Conservation (phyloP, 2,888 invertebrate genomes). For the Sacculina carcini region DNA sequence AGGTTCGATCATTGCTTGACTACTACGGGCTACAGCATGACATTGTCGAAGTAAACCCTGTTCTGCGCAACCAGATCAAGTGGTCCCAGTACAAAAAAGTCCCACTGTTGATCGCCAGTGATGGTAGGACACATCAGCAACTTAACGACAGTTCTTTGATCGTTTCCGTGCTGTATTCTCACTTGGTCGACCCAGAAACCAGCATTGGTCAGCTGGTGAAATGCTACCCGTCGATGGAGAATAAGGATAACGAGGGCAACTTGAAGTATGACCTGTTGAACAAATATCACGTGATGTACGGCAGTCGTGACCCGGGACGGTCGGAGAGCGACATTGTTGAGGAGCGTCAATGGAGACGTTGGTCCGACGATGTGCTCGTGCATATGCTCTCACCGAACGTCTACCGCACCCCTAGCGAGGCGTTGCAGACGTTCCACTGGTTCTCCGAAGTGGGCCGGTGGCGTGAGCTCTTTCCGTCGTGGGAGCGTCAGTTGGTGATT, state of each 20-base stretch:
- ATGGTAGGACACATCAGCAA: conserved; percentile 30
- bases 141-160: conserved; percentile 83
- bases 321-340: conserved; percentile 24
- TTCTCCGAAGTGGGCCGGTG: conserved; percentile 80
- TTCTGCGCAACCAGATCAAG: conserved; percentile 57
- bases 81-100: conserved; percentile 91
- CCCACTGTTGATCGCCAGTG: conserved; percentile 45
- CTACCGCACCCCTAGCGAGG: conserved; percentile 57
- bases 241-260: conserved; percentile 15
- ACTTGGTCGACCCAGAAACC: conserved; percentile 23
- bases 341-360: conserved; percentile 81
- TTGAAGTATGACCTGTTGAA: conserved; percentile 41
- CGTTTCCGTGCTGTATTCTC: conserved; percentile 58
- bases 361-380: conserved; percentile 75
- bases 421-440: conserved; percentile 75
- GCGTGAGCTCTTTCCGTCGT: conserved; percentile 57
- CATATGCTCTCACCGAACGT: conserved; percentile 90
- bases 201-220: conserved; percentile 40
- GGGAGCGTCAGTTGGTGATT: conserved; percentile 63
- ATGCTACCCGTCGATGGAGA: conserved; percentile 45
- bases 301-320: conserved; percentile 27
- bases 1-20: conserved; percentile 59
- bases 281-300: conserved; percentile 63
- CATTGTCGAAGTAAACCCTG: conserved; percentile 89
- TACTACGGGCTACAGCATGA: conserved; percentile 80